Conservation (phyloP, 2,113 vertebrate species). For the Aix galericulata region DNA sequence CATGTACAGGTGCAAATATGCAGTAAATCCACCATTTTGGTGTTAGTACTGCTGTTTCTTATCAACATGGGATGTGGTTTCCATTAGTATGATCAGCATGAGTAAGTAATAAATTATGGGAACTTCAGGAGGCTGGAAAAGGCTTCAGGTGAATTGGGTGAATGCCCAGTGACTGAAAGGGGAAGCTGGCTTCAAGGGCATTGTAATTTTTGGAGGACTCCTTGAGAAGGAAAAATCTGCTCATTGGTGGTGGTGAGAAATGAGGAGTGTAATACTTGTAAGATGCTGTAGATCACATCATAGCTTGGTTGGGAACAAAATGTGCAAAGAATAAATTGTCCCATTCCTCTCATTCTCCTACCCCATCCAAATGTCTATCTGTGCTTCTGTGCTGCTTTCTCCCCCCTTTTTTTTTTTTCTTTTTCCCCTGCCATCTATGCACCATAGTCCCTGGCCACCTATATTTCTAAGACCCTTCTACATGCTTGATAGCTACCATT, state of each 20-base stretch:
- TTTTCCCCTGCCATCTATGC: not conserved
- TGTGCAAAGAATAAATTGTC: not conserved
- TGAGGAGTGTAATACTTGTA: not conserved
- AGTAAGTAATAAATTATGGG: not conserved
- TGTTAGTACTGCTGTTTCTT: not conserved
- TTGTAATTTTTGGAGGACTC: not conserved
- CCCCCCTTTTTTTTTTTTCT: not conserved
- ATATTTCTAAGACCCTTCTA: not conserved
- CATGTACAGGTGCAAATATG: fast-evolving
- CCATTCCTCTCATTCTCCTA: not conserved
- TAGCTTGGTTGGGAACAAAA: not conserved
- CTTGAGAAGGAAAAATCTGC: not conserved
- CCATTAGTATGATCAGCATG: not conserved
- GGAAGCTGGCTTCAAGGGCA: not conserved
- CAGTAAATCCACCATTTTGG: not conserved
- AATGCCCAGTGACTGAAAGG: not conserved
- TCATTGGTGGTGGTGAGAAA: not conserved
- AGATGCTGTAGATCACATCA: not conserved
- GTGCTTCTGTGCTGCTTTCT: not conserved
- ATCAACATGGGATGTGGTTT: not conserved
- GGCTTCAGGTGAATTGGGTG: not conserved
- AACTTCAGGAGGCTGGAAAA: not conserved
- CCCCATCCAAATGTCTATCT: not conserved
- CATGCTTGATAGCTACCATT: not conserved
- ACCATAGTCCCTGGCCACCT: not conserved